Conservation (phyloP, 2,113 vertebrate genomes). For the Blennius ocellaris region DNA sequence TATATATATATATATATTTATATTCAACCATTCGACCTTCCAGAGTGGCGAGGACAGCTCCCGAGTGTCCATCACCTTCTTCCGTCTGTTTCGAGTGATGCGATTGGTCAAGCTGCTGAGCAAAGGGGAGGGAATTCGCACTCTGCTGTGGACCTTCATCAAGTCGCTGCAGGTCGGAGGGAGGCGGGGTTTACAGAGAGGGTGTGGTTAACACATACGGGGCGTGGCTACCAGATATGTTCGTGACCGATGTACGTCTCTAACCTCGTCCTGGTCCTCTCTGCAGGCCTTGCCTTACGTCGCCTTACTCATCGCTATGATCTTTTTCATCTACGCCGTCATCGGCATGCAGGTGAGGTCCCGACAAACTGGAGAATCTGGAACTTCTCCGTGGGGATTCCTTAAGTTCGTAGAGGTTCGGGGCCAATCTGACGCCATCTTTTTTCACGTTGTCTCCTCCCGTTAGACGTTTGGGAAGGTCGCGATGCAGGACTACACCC, state of each 20-base stretch:
- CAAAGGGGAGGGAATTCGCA: conserved; percentile 97
- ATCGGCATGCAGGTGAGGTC: conserved; percentile 92
- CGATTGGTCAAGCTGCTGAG: conserved; percentile 97
- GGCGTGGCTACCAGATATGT: no score
- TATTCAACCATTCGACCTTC: conserved; percentile 31
- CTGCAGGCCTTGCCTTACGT: conserved; percentile 91
- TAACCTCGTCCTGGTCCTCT: not conserved
- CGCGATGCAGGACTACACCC: conserved; percentile 90
- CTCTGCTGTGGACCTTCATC: conserved; percentile 98
- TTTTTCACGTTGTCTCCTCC: not conserved
- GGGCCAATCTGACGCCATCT: no score
- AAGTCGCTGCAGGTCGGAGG: conserved; percentile 95
- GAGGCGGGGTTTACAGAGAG: not conserved
- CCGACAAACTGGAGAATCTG: not conserved
- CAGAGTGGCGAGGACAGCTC: conserved; percentile 95
- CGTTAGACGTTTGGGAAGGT: conserved; percentile 91
- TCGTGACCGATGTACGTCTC: no score
- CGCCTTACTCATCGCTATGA: conserved; percentile 94
- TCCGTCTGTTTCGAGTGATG: conserved; percentile 99
- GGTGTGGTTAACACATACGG: not conserved
- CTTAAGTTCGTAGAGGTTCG: no score
- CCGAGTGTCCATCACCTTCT: conserved; percentile 99
- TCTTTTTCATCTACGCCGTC: conserved; percentile 96
- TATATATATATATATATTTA: no score
- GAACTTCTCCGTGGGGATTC: not conserved